Base-by-base conservation (phyloP, 2,888 invertebrate genomes). In the Campaea margaritaria region DNA sequence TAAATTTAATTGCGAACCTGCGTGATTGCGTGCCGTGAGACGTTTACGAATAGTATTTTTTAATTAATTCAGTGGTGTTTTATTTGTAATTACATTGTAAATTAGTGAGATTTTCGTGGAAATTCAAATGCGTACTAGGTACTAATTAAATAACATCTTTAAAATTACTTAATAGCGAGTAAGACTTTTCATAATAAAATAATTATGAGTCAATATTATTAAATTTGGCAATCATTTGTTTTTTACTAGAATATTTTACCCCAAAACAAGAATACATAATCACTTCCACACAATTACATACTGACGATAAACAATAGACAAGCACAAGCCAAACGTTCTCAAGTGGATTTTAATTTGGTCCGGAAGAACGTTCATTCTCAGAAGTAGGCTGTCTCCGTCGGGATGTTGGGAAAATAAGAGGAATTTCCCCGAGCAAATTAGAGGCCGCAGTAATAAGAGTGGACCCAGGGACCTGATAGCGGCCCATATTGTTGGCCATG, bases 361-460 rank as follows among this genome's bases (percentile, higher is more conserved):
- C 64, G 72, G 69, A 69, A 76, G 72, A 75, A 72, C 67, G 72
- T 80, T 75, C 73, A 80, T 83, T 76, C 74, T 58, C 73, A 76
- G 78, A 76, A 76, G 75, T 74, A 78, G 72, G 73, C 68, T 73
- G 68, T 67, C 75, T 67, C 66, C 69, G 68, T 65, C 72, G 76
- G 74, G 74, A 76, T 80, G 79, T 76, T 78, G 78, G 73, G 74
- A 77, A 81, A 85, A 84, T 83, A 83, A 83, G 82, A 82, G 79
- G 77, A 82, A 86, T 80, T 81, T 82, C 81, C 65, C 79, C 72
- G 77, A 79, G 82, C 82, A 90, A 89, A 91, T 90, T 89, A 91
- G 86, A 89, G 82, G 82, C 77, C 58, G 75, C 72, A 77, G 82
- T 84, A 85, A 86, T 87, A 84, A 84, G 86, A 86, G 85, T 85